phyloP scores from a whole-genome alignment of 2,888 invertebrate species.

The Drosophila buzzatii region DNA sequence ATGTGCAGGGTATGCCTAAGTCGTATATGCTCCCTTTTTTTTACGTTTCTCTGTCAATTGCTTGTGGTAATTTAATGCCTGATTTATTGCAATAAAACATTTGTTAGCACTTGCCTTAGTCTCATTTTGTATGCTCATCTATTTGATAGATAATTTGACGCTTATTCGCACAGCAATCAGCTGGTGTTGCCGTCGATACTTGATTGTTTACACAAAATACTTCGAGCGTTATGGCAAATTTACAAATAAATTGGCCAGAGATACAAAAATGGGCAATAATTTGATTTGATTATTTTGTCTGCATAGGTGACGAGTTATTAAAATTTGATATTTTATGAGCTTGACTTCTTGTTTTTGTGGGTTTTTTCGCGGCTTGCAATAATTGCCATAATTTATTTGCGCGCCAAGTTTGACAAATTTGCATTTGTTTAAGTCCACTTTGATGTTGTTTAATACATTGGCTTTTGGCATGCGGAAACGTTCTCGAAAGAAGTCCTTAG shows the following conservation, averaged over 20 bases:
- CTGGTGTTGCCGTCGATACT: constrained; percentile 30
- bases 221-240: constrained; percentile 66
- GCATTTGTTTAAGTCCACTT: constrained; percentile 51
- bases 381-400: constrained; percentile 75
- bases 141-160: constrained; percentile 51
- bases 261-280: constrained; percentile 44
- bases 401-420: constrained; percentile 63
- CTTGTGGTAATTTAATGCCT: constrained; percentile 33
- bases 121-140: constrained; percentile 25
- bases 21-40: constrained; percentile 4
- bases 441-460: constrained; percentile 34
- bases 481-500: constrained; percentile 63
- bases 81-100: constrained; percentile 46
- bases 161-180: constrained; percentile 30
- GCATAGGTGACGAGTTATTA: constrained; percentile 59
- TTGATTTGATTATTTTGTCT: constrained; percentile 62
- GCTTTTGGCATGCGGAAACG: constrained; percentile 73
- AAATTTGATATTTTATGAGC: constrained; percentile 53
- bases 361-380: constrained; percentile 49
- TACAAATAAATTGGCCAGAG: constrained; percentile 64
- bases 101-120: constrained; percentile 17
- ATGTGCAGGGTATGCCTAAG: constrained; percentile 16
- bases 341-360: constrained; percentile 35
- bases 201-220: constrained; percentile 60
- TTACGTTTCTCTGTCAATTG: constrained; percentile 37